Base-by-base conservation (phyloP, 2,113 vertebrate genomes). In the Chloebia gouldiae region DNA sequence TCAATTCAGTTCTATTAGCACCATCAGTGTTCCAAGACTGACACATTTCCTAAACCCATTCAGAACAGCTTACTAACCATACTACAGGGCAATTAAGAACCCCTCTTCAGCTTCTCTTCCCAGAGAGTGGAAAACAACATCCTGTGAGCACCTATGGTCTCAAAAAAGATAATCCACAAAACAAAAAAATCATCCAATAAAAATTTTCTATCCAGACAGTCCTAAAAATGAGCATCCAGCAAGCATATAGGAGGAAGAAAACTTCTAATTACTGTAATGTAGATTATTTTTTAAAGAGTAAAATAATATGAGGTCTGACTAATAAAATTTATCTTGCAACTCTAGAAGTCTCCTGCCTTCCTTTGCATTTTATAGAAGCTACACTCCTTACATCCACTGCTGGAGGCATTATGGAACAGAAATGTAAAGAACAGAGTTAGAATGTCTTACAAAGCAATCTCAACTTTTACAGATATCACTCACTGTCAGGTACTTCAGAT, bases 251-350 rank as follows among this genome's bases (percentile, higher is more conserved):
- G 56, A 92, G 53, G 51, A 85, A 13, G 37, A 23, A 95, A 63
- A 61, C 30, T 86, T 95, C 53, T 85, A 85, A 82, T 18, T 95
- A 70, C 53, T 82, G 69, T 78, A 81, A 93, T 23, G 71, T 54
- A 94, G 86, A 86, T 92, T 92, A 94, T 94, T 96, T 96, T 95
- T 95, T 19, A 71, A 84, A 82, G 53, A 81, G 49, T 86, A 78
- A 94, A 82, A 83, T 93, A 87, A 90, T 64, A 54, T 6, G 11
- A 94, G 51, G 86, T 90, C 75, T 88, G 72, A 71, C 66, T 81
- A 97, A 97, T 97, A 97, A 96, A 97, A 82, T 86, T 94, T 94
- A 85, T 80, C 91, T 93, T 54, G 68, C 87, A 95, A 77, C 54
- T 92, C 59, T 77, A 77, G 49, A 91, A 75, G 54, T 72, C 79